Evolutionary conservation across 1,140 invertebrate genomes (phyloP).

Genomic region (Apis dorsata): DNA sequence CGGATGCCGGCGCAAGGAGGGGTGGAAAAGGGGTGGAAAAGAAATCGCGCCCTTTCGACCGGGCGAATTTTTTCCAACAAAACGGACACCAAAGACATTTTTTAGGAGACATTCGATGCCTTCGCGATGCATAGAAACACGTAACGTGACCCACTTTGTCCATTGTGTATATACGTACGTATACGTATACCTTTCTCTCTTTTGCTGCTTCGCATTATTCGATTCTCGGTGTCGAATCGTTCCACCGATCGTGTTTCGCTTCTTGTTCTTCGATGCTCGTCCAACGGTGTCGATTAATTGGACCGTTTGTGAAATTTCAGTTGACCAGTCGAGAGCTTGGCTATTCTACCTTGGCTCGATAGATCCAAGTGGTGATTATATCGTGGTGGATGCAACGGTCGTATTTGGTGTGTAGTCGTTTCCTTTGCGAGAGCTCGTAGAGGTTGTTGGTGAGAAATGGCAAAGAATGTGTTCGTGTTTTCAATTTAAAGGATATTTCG

Average conservation of each 20-base stretch:
- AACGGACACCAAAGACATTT: slow-evolving; percentile 46
- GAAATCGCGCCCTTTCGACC: slow-evolving; percentile 39
- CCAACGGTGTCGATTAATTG: background rate
- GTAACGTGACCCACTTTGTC: slow-evolving; percentile 51
- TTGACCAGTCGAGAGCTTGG: background rate
- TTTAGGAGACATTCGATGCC: slow-evolving; percentile 45
- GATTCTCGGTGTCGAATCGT: background rate
- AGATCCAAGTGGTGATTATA: too few relatives aligned
- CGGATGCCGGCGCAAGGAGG: background rate
- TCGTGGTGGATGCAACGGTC: too few relatives aligned
- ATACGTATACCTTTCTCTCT: background rate
- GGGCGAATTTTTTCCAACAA: slow-evolving; percentile 62
- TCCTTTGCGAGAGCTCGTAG: too few relatives aligned
- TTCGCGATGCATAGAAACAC: slow-evolving; percentile 47
- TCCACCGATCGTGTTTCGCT: background rate
- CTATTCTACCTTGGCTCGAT: too few relatives aligned
- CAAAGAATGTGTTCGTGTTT: too few relatives aligned
- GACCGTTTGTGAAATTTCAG: background rate
- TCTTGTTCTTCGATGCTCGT: background rate
- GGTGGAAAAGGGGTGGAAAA: background rate
- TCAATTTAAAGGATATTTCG: too few relatives aligned
- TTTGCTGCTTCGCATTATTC: background rate
- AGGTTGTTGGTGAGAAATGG: too few relatives aligned
- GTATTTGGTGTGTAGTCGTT: too few relatives aligned
- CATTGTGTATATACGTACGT: slow-evolving; percentile 10